Conservation (phyloP, 1,140 invertebrate genomes). For the Babylonia areolata region DNA sequence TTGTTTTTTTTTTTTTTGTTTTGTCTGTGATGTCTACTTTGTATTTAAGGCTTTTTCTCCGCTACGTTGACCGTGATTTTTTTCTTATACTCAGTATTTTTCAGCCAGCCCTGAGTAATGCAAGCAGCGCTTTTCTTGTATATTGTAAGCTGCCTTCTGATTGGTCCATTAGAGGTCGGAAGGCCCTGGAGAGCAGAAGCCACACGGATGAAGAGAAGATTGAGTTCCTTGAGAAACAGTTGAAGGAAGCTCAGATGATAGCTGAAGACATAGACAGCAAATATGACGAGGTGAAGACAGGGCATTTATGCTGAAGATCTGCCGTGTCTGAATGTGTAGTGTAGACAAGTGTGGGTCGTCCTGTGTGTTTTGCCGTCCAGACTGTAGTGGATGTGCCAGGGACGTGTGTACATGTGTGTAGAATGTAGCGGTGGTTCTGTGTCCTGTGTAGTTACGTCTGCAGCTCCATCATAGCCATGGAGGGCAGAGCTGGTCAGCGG, state of each 20-base stretch:
- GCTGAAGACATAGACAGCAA: conserved; percentile 99
- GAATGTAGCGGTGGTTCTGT: too few species aligned
- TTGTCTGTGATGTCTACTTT: too few species aligned
- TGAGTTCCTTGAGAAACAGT: conserved; percentile 98
- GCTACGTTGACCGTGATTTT: too few species aligned
- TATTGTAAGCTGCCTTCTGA: not conserved
- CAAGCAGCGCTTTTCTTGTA: not conserved
- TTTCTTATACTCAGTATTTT: too few species aligned
- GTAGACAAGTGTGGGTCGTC: not conserved
- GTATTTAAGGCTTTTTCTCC: too few species aligned
- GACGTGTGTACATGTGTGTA: not conserved
- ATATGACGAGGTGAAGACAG: conserved; percentile 98
- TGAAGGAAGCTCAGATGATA: conserved; percentile 99
- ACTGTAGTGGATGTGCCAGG: not conserved
- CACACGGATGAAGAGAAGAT: conserved; percentile 99
- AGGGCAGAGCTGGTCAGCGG: too few species aligned
- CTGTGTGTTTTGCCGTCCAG: not conserved
- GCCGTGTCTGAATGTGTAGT: not conserved
- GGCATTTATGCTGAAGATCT: not conserved
- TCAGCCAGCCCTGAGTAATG: too few species aligned
- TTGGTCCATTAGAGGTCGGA: conserved; percentile 60
- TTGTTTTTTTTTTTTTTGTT: too few species aligned
- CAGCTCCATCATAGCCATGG: too few species aligned
- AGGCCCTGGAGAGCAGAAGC: conserved; percentile 80
- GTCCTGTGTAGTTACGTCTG: too few species aligned